Conservation (phyloP, 2,797 vertebrate species). For the Craterocephalus amniculus region DNA sequence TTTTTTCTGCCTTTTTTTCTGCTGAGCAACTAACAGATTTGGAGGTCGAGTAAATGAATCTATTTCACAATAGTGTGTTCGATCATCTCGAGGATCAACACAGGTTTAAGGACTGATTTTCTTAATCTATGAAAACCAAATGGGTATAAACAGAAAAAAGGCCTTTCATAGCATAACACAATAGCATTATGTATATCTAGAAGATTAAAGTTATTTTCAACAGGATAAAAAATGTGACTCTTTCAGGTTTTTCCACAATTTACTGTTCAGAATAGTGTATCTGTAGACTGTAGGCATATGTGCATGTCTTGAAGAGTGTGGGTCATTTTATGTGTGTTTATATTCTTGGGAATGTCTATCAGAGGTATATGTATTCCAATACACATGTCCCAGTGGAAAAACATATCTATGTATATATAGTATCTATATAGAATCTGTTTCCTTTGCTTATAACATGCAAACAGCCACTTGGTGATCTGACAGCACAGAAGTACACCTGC, state of each 20-base stretch:
- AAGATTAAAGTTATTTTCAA: conserved; percentile 81
- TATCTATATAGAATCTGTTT: conserved; percentile 85
- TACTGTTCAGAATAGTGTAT: conserved; percentile 56
- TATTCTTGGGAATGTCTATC: conserved; percentile 66
- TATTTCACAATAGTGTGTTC: conserved; percentile 87
- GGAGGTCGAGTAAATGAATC: conserved; percentile 90
- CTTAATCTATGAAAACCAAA: conserved; percentile 67
- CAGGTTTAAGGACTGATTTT: conserved; percentile 74
- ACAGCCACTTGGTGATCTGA: conserved; percentile 95
- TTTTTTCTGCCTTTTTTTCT: conserved; percentile 53
- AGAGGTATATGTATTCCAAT: conserved; percentile 74
- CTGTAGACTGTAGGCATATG: conserved; percentile 51
- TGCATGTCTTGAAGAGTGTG: conserved; percentile 37
- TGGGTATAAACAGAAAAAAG: conserved; percentile 79
- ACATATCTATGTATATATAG: conserved; percentile 83
- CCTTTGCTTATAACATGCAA: conserved; percentile 95
- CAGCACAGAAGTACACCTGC: conserved; percentile 90
- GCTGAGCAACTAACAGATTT: conserved; percentile 76
- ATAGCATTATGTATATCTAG: conserved; percentile 89
- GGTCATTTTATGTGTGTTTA: conserved; percentile 46
- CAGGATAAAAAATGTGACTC: conserved; percentile 80
- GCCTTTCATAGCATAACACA: conserved; percentile 88
- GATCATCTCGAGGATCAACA: conserved; percentile 87
- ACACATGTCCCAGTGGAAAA: conserved; percentile 74
- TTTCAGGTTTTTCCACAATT: conserved; percentile 72